phyloP scores from a whole-genome alignment of 1,140 invertebrate species.

The Gryllus bimaculatus region DNA sequence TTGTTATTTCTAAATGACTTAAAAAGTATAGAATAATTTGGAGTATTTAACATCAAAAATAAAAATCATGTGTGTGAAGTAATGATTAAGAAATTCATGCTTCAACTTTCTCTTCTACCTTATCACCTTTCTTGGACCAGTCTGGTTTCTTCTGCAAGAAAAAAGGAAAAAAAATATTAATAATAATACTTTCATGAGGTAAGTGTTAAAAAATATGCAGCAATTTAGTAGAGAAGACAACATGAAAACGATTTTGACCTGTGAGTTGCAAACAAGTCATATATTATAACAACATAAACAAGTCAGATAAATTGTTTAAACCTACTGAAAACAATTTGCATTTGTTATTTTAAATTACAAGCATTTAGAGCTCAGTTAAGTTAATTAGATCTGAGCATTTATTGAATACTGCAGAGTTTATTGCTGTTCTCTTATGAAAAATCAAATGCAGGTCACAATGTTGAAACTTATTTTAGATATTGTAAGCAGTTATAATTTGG shows the following conservation, averaged over 20 bases:
- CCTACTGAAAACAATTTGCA: background rate
- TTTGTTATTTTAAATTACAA: background rate
- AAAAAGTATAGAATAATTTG: background rate
- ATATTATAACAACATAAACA: background rate
- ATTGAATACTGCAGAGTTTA: no score
- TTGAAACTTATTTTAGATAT: no score
- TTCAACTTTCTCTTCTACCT: slow-evolving; percentile 71
- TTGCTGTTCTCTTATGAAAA: no score
- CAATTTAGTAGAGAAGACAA: background rate
- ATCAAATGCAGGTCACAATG: no score
- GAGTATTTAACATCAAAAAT: background rate
- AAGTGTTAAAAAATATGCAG: background rate
- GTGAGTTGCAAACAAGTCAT: background rate
- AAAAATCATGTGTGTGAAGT: slow-evolving; percentile 6
- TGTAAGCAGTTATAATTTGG: no score
- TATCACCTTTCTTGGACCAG: slow-evolving; percentile 80
- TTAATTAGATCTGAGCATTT: no score
- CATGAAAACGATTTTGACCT: background rate
- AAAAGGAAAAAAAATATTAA: slow-evolving; percentile 14
- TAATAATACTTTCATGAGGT: background rate
- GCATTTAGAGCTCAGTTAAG: no score
- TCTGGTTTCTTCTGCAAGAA: slow-evolving; percentile 72
- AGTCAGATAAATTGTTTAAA: background rate
- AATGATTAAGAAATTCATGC: slow-evolving; percentile 21
- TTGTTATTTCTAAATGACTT: background rate